Conservation (phyloP, 2,113 vertebrate genomes). For the Chionomys nivalis region DNA sequence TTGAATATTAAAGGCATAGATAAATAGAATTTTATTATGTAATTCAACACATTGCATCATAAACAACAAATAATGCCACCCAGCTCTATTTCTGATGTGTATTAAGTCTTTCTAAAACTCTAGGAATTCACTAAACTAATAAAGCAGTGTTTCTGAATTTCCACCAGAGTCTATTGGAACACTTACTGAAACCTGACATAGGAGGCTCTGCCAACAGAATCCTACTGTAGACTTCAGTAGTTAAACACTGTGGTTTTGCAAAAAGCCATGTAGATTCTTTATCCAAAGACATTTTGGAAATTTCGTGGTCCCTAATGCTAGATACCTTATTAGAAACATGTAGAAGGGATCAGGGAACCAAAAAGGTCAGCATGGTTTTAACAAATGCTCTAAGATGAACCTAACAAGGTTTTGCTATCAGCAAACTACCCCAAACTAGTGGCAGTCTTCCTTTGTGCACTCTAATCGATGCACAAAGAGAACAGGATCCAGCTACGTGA, state of each 20-base stretch:
- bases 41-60: not conserved
- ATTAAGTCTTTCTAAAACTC: not conserved
- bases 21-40: not conserved
- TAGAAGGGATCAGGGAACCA: not conserved
- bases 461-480: not conserved
- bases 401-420: not conserved
- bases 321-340: not conserved
- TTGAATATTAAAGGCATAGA: not conserved
- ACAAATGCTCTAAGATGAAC: not conserved
- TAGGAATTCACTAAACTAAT: not conserved
- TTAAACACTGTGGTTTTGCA: not conserved
- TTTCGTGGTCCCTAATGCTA: not conserved
- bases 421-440: not conserved
- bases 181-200: not conserved
- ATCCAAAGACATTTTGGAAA: not conserved
- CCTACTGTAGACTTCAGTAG: not conserved
- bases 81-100: not conserved
- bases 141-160: slow-evolving; percentile 16
- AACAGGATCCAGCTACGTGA: not conserved
- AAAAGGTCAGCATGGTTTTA: not conserved
- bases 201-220: not conserved
- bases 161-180: not conserved
- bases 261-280: not conserved
- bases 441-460: not conserved
- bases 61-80: not conserved